Conservation (phyloP, 2,113 vertebrate genomes). For the Proterorhinus semilunaris region DNA sequence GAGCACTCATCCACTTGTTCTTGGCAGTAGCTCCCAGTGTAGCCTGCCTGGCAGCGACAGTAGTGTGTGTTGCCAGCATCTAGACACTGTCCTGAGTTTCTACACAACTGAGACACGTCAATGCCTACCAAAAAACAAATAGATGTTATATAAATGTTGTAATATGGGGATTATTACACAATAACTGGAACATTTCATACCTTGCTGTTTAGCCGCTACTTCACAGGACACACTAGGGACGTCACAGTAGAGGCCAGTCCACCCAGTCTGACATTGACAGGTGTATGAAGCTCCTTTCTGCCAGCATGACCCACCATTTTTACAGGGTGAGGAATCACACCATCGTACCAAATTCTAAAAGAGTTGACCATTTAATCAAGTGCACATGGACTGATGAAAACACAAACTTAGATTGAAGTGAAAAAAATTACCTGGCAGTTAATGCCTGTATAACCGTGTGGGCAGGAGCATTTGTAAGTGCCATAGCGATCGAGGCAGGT, state of each 20-base stretch:
- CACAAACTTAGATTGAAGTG: background rate
- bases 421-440: constrained; percentile 88
- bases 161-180: background rate
- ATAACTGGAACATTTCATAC: constrained; percentile 53
- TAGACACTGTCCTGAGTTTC: constrained; percentile 89
- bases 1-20: constrained; percentile 95
- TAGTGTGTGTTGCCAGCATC: constrained; percentile 90
- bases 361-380: background rate
- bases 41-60: constrained; percentile 93
- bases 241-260: constrained; percentile 93
- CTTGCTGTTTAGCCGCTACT: constrained; percentile 90
- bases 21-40: constrained; percentile 97
- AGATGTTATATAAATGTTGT: background rate
- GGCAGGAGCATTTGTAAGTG: constrained; percentile 92
- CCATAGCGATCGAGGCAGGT: constrained; percentile 94
- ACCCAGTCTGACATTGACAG: constrained; percentile 90
- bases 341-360: constrained; percentile 90
- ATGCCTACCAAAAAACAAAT: constrained; percentile 73
- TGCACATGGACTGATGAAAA: background rate
- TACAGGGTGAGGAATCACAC: constrained; percentile 94
- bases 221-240: constrained; percentile 95
- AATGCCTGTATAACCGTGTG: constrained; percentile 91
- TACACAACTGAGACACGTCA: constrained; percentile 84
- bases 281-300: constrained; percentile 89
- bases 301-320: constrained; percentile 91